Conservation (phyloP, 2,888 invertebrate species). For the Dolichopus griseipennis region DNA sequence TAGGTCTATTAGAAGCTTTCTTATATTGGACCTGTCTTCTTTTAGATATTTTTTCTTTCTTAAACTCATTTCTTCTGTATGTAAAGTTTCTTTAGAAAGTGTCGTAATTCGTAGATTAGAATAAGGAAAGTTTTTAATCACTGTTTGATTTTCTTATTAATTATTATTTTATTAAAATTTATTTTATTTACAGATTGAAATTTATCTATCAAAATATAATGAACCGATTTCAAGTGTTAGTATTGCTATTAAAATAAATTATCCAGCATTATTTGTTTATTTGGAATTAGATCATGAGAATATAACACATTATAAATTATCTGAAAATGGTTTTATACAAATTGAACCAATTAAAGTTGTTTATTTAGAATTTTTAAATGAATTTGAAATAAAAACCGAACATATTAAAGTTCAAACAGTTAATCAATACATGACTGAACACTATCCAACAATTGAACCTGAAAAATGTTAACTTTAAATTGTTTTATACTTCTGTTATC, state of each 20-base stretch:
- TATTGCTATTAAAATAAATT: constrained; percentile 32
- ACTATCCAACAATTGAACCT: background rate
- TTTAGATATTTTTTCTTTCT: no score
- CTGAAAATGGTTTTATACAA: constrained; percentile 41
- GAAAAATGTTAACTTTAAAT: no score
- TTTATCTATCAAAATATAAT: constrained; percentile 29
- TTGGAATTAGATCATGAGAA: constrained; percentile 31
- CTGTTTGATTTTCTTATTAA: no score
- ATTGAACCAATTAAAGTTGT: constrained; percentile 33
- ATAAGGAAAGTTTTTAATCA: no score
- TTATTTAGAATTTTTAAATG: constrained; percentile 31
- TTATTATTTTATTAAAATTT: no score
- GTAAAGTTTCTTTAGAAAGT: no score
- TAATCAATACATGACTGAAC: constrained; percentile 34
- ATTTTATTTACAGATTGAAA: constrained; percentile 29
- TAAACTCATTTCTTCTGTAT: no score
- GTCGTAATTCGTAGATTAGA: no score
- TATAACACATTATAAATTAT: constrained; percentile 32
- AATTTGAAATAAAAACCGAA: constrained; percentile 27
- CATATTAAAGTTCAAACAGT: constrained; percentile 36
- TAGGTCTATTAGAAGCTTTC: no score
- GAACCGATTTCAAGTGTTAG: constrained; percentile 29
- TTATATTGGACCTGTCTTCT: no score
- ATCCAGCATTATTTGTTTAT: constrained; percentile 40
- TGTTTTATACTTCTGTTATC: no score